Base-by-base conservation (phyloP, 2,888 invertebrate species). In the Cerastoderma edule region DNA sequence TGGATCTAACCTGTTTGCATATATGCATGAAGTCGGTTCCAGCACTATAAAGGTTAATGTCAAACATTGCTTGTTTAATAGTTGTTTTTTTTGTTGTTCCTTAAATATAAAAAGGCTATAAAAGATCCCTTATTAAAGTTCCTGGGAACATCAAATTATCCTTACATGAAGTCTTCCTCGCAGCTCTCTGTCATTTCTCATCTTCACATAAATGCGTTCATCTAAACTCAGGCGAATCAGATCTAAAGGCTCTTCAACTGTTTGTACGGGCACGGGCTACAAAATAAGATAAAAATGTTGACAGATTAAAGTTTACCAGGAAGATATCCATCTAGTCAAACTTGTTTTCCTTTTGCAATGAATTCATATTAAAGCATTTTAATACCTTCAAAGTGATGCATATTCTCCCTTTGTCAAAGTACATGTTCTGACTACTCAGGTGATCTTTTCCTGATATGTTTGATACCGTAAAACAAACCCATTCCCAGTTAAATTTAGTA, bases 171-270 rank as follows among this genome's bases (percentile, higher is more conserved):
- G 94, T 90, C 97, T 95, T 6, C 99, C 99, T 75, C 97, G 94
- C n/a, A 99, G 94, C 94, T 99, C 99, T 72, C 99, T 94, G 92
- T 99, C 99, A 92, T 98, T 99, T 69, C 99, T 95, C 99, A 99
- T 99, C 94, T 99, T 99, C 0, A 99, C 99, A 89, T 98, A 99
- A 90, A 99, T 99, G 89, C 97, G 95, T 93, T 99, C 99, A 94
- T 99, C 99, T 86, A 99, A 95, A 94, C 99, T 99, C 16, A 99
- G 95, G 77, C 99, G 95, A 83, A 99, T 97, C 66, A 99, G 94
- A 94, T 99, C 99, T 57, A 99, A 94, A 0, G 99, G 99, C 92
- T 99, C 99, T 93, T 99, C 99, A 0, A 99, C 96, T 82, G 97
- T 96, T 63, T 89, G 90, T 1, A 85, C 88, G 33, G 89, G 91